Percentiles rank a stretch among this genome's conserved stretches.
These are phyloP conservation scores for Poecilia picta DNA, from an alignment of 2,797 vertebrate genomes.

Conservation along the genomic window DNA sequence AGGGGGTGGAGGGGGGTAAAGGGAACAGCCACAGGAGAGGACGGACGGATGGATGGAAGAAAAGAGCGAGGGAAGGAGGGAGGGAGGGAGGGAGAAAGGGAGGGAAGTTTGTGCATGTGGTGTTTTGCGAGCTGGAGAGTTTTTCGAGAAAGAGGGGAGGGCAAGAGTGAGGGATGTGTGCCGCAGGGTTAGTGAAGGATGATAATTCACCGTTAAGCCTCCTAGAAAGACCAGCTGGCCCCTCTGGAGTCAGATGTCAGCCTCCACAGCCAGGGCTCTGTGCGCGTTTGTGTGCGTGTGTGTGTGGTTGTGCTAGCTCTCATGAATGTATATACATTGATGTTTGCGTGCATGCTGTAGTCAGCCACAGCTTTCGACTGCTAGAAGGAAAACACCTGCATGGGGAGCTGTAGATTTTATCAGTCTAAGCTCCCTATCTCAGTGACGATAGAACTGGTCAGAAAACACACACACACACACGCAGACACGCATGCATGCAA, in stretches of 20 bases:
- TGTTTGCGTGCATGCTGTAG: slow-evolving; percentile 42
- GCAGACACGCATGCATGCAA: slow-evolving; percentile 27
- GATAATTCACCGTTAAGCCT: slow-evolving; percentile 83
- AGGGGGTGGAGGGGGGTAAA: slow-evolving; percentile 36
- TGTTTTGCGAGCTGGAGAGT: slow-evolving; percentile 47
- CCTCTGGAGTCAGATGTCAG: slow-evolving; percentile 83
- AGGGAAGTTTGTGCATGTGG: slow-evolving; percentile 35
- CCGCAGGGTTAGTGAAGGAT: slow-evolving; percentile 81
- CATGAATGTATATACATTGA: slow-evolving; percentile 36
- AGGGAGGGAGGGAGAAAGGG: slow-evolving; percentile 11
- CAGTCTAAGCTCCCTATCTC: slow-evolving; percentile 80
- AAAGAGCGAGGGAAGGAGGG: slow-evolving; percentile 14
- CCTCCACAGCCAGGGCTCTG: slow-evolving; percentile 72
- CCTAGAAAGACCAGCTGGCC: slow-evolving; percentile 82
- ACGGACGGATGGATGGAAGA: slow-evolving; percentile 45
- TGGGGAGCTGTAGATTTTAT: slow-evolving; percentile 81
- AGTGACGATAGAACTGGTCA: slow-evolving; percentile 72
- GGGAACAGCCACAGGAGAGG: slow-evolving; percentile 55
- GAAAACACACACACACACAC: slow-evolving; percentile 32
- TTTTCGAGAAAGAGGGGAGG: slow-evolving; percentile 62
- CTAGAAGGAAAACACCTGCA: slow-evolving; percentile 84
- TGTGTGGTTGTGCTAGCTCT: slow-evolving; percentile 49
- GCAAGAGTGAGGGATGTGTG: slow-evolving; percentile 64
- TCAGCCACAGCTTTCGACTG: slow-evolving; percentile 73
- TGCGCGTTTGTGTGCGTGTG: slow-evolving; percentile 32